A percentile compares a stretch with the other conserved stretches of the same genome.
Evolutionary conservation across 2,113 vertebrate species (phyloP).

Genomic region (Promerops cafer): DNA sequence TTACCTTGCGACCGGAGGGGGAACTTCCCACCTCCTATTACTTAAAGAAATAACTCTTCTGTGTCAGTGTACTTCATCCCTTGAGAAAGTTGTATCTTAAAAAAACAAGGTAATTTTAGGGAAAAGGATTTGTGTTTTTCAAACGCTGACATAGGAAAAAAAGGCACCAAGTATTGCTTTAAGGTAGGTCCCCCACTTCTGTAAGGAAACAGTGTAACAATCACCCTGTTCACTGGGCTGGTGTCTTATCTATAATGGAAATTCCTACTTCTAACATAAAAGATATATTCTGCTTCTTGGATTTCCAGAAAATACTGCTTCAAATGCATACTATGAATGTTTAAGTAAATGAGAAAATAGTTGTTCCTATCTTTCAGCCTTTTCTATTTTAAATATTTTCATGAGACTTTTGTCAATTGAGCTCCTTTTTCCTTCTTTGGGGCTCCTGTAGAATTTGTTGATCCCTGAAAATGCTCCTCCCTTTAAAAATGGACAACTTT

Average conservation of each 20-base stretch:
- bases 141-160: neutral
- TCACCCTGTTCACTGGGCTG: neutral
- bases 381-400: neutral
- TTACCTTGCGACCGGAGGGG: neutral
- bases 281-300: neutral
- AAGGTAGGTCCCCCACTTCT: neutral
- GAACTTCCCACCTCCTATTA: neutral
- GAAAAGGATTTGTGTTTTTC: neutral
- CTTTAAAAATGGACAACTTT: neutral
- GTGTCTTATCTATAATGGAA: neutral
- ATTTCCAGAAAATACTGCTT: neutral
- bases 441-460: neutral
- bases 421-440: neutral
- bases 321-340: neutral
- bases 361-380: neutral
- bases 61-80: neutral
- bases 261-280: neutral
- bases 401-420: neutral
- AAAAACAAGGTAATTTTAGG: neutral
- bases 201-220: neutral
- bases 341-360: neutral
- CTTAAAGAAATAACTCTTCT: neutral
- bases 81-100: neutral
- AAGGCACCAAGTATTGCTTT: neutral
- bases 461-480: neutral